Conservation (phyloP, 2,888 invertebrate species). For the Apocheima hispidaria region DNA sequence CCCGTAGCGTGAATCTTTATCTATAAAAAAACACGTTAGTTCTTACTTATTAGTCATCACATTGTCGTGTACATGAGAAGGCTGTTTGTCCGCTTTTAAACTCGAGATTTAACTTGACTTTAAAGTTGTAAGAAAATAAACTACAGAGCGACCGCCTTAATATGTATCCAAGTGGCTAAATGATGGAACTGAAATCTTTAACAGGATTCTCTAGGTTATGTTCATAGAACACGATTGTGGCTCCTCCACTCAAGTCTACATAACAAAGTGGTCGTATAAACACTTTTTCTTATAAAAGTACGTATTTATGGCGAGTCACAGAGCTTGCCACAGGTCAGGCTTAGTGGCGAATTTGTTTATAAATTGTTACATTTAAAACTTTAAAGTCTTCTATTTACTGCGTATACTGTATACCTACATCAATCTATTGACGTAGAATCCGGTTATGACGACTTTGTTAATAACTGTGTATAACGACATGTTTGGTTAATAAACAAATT, state of each 20-base stretch:
- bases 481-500: too few relatives aligned
- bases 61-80: constrained; percentile 3
- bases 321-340: not conserved
- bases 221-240: not conserved
- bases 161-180: not conserved
- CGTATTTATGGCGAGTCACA: not conserved
- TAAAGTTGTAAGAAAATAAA: constrained; percentile 7
- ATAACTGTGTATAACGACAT: too few relatives aligned
- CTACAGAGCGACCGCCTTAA: not conserved
- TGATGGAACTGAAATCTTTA: not conserved
- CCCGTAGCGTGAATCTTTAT: not conserved
- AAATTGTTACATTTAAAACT: constrained; percentile 4
- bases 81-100: constrained; percentile 5
- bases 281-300: constrained; percentile 8
- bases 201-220: too few relatives aligned
- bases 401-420: too few relatives aligned
- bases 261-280: not conserved
- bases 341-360: not conserved
- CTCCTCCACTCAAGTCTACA: too few relatives aligned
- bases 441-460: too few relatives aligned
- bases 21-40: not conserved
- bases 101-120: not conserved
- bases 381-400: too few relatives aligned
- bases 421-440: not conserved
- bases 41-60: not conserved